Conservation (phyloP, 2,797 vertebrate species). For the Agapornis canus region DNA sequence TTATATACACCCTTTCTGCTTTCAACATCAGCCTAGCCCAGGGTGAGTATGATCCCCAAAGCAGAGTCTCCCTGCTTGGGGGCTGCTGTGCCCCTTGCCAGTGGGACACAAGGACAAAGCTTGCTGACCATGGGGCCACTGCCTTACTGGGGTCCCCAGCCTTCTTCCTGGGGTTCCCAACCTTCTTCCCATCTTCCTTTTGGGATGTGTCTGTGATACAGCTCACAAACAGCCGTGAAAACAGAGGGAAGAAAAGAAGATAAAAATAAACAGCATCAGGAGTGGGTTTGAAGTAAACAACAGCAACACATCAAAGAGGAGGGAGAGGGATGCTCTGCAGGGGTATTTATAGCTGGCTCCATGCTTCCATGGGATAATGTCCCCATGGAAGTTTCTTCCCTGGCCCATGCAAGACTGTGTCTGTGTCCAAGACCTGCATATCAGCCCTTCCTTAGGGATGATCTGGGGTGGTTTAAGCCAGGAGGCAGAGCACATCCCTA, state of each 20-base stretch:
- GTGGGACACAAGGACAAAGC: neutral
- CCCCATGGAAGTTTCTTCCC: neutral
- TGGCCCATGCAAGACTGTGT: neutral
- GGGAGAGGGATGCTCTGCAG: slow-evolving; percentile 2
- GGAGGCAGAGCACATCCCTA: neutral
- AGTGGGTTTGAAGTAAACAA: slow-evolving; percentile 45
- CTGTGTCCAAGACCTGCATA: neutral
- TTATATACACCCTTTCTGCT: neutral
- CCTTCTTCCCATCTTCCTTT: neutral
- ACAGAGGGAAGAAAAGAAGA: neutral
- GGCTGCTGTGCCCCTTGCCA: fast-evolving
- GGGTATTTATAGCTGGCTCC: slow-evolving; percentile 38
- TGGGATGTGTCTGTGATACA: neutral
- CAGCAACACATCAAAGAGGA: slow-evolving; percentile 48
- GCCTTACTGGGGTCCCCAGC: fast-evolving
- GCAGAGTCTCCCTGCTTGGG: neutral
- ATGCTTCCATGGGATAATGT: neutral
- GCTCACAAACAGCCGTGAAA: neutral
- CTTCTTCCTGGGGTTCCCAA: fast-evolving
- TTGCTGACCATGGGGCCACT: fast-evolving
- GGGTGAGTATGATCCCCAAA: fast-evolving
- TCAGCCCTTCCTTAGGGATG: neutral
- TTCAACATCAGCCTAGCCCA: neutral
- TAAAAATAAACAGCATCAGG: slow-evolving; percentile 52
- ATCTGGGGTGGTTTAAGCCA: neutral